phyloP scores from a whole-genome alignment of 2,113 vertebrate genomes.

The Larimichthys crocea region DNA sequence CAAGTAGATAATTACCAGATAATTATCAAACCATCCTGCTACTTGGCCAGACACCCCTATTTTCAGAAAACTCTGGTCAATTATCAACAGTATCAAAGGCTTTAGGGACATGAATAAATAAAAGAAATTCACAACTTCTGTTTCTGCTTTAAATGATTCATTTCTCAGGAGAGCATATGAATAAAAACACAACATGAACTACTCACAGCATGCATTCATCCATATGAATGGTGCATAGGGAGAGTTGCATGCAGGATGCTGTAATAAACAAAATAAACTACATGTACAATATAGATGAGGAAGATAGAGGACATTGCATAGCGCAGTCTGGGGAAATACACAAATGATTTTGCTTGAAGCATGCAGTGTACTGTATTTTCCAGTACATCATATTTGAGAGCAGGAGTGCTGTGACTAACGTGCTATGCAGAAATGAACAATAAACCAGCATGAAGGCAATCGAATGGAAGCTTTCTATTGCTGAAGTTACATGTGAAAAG shows the following conservation, averaged over 20 bases:
- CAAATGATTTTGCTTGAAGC: not conserved
- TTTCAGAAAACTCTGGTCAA: not conserved
- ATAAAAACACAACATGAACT: not conserved
- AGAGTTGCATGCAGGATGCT: not conserved
- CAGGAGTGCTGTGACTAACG: not conserved
- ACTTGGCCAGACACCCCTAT: not conserved
- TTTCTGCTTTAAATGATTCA: not conserved
- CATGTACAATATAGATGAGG: not conserved
- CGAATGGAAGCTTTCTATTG: not conserved
- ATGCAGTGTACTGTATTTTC: not conserved
- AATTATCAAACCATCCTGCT: not conserved
- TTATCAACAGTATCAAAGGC: not conserved
- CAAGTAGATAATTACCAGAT: not conserved
- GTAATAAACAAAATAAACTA: not conserved
- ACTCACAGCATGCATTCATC: not conserved
- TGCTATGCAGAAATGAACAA: not conserved
- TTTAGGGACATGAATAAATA: constrained; percentile 8
- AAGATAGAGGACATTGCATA: not conserved
- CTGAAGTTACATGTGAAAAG: not conserved
- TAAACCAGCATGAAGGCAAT: not conserved
- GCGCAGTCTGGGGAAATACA: not conserved
- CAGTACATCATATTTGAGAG: not conserved
- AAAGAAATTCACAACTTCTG: not conserved
- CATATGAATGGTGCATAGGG: not conserved
- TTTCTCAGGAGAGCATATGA: not conserved